phyloP scores from a whole-genome alignment of 1,140 invertebrate genomes.

The Ceratina calcarata region DNA sequence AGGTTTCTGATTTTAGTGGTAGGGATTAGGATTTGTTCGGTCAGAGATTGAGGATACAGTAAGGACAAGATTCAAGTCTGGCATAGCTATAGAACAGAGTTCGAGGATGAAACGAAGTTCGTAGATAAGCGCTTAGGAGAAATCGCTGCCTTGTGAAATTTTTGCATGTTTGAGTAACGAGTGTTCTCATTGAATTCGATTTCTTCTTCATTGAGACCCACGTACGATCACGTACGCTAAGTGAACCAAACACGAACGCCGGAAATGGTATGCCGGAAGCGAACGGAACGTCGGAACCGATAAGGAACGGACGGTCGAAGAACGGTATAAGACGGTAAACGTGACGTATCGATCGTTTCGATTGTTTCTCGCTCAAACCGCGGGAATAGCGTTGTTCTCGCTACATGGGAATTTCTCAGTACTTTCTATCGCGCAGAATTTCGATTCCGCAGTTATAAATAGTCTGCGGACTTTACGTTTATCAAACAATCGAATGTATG shows the following conservation, averaged over 20 bases:
- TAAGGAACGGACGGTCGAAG: conserved; percentile 66
- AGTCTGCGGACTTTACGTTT: neutral
- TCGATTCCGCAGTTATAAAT: conserved; percentile 6
- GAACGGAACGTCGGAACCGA: conserved; percentile 63
- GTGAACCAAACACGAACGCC: conserved; percentile 50
- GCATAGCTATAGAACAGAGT: no score
- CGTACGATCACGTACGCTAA: conserved; percentile 36
- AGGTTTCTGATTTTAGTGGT: no score
- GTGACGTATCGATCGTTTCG: conserved; percentile 57
- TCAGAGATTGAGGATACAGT: no score
- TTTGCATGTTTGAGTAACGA: neutral
- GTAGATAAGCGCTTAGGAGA: no score
- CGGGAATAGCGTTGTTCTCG: conserved; percentile 48
- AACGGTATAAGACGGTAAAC: conserved; percentile 62
- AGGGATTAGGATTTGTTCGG: no score
- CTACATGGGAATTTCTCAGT: conserved; percentile 41
- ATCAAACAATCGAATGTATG: no score
- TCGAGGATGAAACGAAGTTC: no score
- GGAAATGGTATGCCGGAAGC: conserved; percentile 64
- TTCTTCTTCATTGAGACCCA: neutral
- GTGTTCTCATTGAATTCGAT: neutral
- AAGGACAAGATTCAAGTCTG: no score
- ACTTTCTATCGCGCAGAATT: conserved; percentile 30
- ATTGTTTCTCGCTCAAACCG: conserved; percentile 58
- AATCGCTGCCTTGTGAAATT: no score